These are phyloP conservation scores for Salvelinus namaycush DNA, from an alignment of 2,113 vertebrate genomes.

Conservation along the genomic window DNA sequence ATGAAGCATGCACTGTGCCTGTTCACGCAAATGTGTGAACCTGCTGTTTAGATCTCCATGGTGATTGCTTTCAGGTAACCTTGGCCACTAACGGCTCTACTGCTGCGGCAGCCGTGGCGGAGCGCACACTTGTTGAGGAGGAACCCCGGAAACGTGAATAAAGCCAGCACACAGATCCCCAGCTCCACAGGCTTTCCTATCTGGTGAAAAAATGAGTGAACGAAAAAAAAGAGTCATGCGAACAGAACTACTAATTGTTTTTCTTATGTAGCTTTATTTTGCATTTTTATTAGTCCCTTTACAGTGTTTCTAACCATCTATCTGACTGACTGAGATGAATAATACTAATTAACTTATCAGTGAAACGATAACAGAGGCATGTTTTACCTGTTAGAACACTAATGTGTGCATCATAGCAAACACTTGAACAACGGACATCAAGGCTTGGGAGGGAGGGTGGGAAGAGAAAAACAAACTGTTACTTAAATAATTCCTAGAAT, in stretches of 20 bases:
- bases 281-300: slow-evolving; percentile 64
- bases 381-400: slow-evolving; percentile 68
- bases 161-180: slow-evolving; percentile 79
- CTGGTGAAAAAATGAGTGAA: slow-evolving; percentile 67
- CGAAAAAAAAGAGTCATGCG: slow-evolving; percentile 54
- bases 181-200: slow-evolving; percentile 79
- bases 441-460: slow-evolving; percentile 53
- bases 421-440: slow-evolving; percentile 71
- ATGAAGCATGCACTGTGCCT: slow-evolving; percentile 35
- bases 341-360: slow-evolving; percentile 73
- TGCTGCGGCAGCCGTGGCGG: slow-evolving; percentile 60
- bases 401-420: slow-evolving; percentile 63
- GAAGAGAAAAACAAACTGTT: slow-evolving; percentile 36
- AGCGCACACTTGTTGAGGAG: slow-evolving; percentile 91
- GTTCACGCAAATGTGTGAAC: slow-evolving; percentile 26
- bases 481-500: slow-evolving; percentile 41
- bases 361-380: slow-evolving; percentile 62
- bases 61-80: slow-evolving; percentile 95
- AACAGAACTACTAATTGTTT: slow-evolving; percentile 76
- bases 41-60: slow-evolving; percentile 75
- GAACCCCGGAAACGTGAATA: slow-evolving; percentile 93
- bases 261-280: slow-evolving; percentile 51
- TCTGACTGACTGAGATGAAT: slow-evolving; percentile 59
- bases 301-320: slow-evolving; percentile 67
- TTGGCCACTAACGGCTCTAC: slow-evolving; percentile 94